phyloP scores from a whole-genome alignment of 2,888 invertebrate genomes.

The Lasiommata megera region DNA sequence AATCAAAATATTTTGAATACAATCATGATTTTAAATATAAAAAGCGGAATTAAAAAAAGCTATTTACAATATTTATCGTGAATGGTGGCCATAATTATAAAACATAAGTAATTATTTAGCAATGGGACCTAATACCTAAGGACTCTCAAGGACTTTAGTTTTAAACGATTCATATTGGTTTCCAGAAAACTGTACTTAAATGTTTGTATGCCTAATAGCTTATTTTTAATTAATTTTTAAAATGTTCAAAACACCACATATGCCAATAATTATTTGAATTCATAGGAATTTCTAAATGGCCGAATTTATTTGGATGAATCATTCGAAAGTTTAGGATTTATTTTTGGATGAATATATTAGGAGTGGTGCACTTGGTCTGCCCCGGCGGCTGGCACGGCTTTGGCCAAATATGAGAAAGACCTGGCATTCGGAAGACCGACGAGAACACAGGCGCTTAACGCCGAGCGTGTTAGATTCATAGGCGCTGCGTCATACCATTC shows the following conservation, averaged over 20 bases:
- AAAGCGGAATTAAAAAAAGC: conserved; percentile 56
- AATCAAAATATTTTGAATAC: conserved; percentile 46
- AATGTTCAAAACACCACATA: no score
- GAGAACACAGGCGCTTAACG: conserved; percentile 89
- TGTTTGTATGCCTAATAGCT: no score
- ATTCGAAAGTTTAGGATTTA: neutral
- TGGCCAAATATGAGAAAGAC: conserved; percentile 83
- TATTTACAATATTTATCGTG: conserved; percentile 57
- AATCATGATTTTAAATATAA: conserved; percentile 64
- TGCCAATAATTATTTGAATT: no score
- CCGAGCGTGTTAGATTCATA: conserved; percentile 91
- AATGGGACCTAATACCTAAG: no score
- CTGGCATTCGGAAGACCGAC: conserved; percentile 85
- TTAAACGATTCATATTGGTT: no score
- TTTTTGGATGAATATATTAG: conserved; percentile 32
- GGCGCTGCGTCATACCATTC: conserved; percentile 87
- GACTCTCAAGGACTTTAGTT: no score
- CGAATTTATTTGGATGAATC: neutral
- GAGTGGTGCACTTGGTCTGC: conserved; percentile 69
- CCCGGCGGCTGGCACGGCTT: conserved; percentile 72
- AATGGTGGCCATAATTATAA: neutral
- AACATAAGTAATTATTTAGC: no score
- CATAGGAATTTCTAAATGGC: no score
- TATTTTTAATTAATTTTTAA: no score
- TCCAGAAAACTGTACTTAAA: no score